These are phyloP conservation scores for Siderastrea siderea DNA, from an alignment of 92 coral and sea anemone genomes.

Conservation along the genomic window DNA sequence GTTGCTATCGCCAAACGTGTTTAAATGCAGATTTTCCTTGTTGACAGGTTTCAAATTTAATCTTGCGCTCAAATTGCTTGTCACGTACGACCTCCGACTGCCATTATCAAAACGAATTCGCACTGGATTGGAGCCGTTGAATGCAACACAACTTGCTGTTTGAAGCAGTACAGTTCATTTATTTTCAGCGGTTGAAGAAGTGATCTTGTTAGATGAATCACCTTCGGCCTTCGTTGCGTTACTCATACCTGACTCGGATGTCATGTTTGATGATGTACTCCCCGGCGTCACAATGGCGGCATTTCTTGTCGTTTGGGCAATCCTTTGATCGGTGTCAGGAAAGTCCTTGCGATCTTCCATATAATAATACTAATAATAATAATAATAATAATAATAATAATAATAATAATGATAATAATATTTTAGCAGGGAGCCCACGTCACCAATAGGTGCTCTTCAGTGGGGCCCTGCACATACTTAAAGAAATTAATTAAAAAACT, in stretches of 20 bases:
- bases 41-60: constrained; percentile 56
- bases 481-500: too few relatives aligned
- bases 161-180: constrained; percentile 63
- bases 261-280: constrained; percentile 34
- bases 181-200: not conserved
- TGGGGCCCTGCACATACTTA: too few relatives aligned
- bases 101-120: constrained; percentile 70
- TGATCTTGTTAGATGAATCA: not conserved
- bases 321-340: constrained; percentile 34
- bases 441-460: too few relatives aligned
- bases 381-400: too few relatives aligned
- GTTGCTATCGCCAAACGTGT: constrained; percentile 67
- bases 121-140: constrained; percentile 43
- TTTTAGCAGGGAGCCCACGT: too few relatives aligned
- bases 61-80: constrained; percentile 48
- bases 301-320: constrained; percentile 27
- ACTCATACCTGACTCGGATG: not conserved
- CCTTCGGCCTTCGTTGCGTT: not conserved
- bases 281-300: constrained; percentile 25
- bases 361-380: not conserved
- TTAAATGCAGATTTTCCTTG: constrained; percentile 69
- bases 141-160: constrained; percentile 67
- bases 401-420: too few relatives aligned
- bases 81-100: constrained; percentile 70
- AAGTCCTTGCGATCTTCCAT: constrained; percentile 37